phyloP scores from a whole-genome alignment of 2,113 vertebrate species.

The Aptenodytes forsteri region DNA sequence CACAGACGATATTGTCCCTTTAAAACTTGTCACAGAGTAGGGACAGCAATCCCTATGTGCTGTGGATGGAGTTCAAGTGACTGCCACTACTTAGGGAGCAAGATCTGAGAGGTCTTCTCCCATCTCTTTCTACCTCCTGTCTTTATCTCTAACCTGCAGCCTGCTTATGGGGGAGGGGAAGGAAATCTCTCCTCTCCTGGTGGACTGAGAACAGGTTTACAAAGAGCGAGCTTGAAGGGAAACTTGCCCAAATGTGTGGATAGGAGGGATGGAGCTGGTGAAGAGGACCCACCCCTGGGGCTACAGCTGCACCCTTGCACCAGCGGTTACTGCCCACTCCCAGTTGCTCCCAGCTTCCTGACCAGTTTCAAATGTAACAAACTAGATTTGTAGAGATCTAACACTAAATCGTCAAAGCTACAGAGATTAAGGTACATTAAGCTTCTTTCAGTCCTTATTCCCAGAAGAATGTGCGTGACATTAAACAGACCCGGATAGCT shows the following conservation, averaged over 20 bases:
- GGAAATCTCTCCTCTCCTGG: background rate
- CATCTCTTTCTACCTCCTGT: background rate
- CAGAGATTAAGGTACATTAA: background rate
- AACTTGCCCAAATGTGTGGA: background rate
- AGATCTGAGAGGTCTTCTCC: background rate
- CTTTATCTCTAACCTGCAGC: background rate
- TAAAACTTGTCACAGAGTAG: background rate
- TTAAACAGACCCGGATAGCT: accelerated
- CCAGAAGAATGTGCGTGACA: background rate
- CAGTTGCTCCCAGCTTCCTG: background rate
- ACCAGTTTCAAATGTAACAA: background rate
- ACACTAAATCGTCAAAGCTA: background rate
- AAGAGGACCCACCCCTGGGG: background rate
- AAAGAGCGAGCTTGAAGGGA: background rate
- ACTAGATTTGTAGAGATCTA: background rate
- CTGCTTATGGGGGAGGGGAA: background rate
- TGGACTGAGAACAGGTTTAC: background rate
- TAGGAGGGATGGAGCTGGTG: background rate
- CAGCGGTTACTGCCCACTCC: accelerated
- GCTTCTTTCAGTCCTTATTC: background rate
- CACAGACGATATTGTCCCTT: background rate
- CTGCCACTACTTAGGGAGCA: accelerated
- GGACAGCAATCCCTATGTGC: accelerated
- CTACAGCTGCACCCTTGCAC: background rate
- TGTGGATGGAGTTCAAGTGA: background rate